Conservation (phyloP, 2,888 invertebrate species). For the Pseudanteris insignis region DNA sequence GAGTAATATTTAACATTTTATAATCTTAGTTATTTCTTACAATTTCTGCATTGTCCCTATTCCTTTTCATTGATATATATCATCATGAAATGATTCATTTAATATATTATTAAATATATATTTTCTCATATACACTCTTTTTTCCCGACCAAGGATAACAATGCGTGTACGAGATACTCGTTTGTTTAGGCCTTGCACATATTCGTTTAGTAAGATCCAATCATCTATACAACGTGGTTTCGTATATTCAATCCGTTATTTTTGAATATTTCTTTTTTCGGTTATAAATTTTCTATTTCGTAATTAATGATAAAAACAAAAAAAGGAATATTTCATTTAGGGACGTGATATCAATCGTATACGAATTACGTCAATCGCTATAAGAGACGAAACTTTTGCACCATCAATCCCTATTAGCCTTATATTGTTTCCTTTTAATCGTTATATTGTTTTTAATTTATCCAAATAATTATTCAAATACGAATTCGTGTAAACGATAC, state of each 20-base stretch:
- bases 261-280: no score
- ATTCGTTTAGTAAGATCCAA: slow-evolving; percentile 56
- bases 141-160: slow-evolving; percentile 47
- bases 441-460: not conserved
- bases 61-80: slow-evolving; percentile 56
- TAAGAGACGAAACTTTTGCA: slow-evolving; percentile 36
- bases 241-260: slow-evolving; percentile 1
- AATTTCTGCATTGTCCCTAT: slow-evolving; percentile 19
- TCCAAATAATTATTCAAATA: slow-evolving; percentile 6
- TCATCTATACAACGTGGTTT: slow-evolving; percentile 51
- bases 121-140: slow-evolving; percentile 29
- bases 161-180: slow-evolving; percentile 49
- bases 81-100: slow-evolving; percentile 65
- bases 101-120: slow-evolving; percentile 52
- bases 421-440: slow-evolving; percentile 2
- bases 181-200: slow-evolving; percentile 60
- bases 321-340: no score
- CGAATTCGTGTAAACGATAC: slow-evolving; percentile 12
- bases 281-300: no score
- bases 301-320: no score
- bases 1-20: slow-evolving; percentile 60
- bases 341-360: no score
- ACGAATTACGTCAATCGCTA: slow-evolving; percentile 22
- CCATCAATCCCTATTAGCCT: slow-evolving; percentile 35
- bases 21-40: slow-evolving; percentile 55